Base-by-base conservation (phyloP, 2,888 invertebrate genomes). In the Leptopilina drosophilae region DNA sequence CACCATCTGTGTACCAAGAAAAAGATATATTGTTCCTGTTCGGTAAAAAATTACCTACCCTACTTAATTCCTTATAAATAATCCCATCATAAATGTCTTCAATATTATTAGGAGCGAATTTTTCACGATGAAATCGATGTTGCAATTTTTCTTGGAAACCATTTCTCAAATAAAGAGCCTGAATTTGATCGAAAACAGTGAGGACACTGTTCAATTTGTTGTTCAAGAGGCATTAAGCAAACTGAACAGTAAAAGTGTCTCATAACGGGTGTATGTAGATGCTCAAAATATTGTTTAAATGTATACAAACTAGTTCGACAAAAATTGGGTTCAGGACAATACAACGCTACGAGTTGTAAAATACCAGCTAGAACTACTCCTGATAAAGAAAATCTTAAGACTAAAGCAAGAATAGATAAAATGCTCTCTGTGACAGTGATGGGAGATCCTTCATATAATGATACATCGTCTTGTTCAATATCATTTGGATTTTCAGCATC, bases 121-220 rank as follows among this genome's bases (percentile, higher is more conserved):
- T n/a, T n/a, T n/a, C n/a, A n/a, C n/a, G n/a, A n/a, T n/a, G n/a
- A n/a, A n/a, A n/a, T n/a, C n/a, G n/a, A n/a, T n/a, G n/a, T 66
- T 65, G 56, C 62, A 81, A 26, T 20, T 75, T 77, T 15, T 78
- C 75, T n/a, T 77, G 77, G 75, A 81, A 78, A 5, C 59, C 76
- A 8, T 56, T 56, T 11, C 77, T 42, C n/a, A 59, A 26, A 49
- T 59, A 79, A 8, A 79, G 15, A 15, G 64, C 59, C 67, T 75
- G 49, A 12, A 81, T 40, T 64, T 81, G 81, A 12, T 64, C 14
- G n/a, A 15, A 12, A 8, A 81, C 53, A 14, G 78, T 15, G 2
- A 79, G n/a, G 56, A 59, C 73, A 75, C n/a, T 56, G 6, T 0
- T 3, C 12, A 46, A 69, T 15, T 77, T 20, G 14, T 56, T 12